Base-by-base conservation (phyloP, 2,113 vertebrate species). In the Pterocles burchelli region DNA sequence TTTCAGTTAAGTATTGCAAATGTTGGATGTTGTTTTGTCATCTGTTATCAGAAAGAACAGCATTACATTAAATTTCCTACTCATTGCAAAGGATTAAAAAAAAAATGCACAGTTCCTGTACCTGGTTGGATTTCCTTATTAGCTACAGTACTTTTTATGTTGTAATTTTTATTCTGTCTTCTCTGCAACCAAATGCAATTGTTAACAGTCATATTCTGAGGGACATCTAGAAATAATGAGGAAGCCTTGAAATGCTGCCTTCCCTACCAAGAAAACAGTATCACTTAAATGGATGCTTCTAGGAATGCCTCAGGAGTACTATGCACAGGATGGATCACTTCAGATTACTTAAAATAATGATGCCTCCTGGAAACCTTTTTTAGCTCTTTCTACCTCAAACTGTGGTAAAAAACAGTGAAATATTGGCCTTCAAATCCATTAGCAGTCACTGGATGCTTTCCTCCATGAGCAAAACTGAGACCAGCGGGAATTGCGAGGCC, bases 1-100 rank as follows among this genome's bases (percentile, higher is more conserved):
- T 96, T 97, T 93, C 71, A 89, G 41, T 65, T 74, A 96, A 96
- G 54, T 88, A 79, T 62, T 73, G 43, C 17, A 85, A 84, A 48
- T 91, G 58, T 2, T 79, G 92, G 46, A 13, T 77, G 61, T 38
- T 93, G 25, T 86, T 92, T 95, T 82, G 33, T 61, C 80, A 89
- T 75, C 62, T 80, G 29, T 94, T 88, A 78, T 72, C 36, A 80
- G 49, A 61, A 73, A 81, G 26, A 97, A 70, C 19, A 91, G 77
- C 41, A 96, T n/a, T 84, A 34, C 72, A n/a, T 48, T 72, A 79
- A 89, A 88, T 48, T 58, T 92, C 51, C 33, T 81, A 57, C 49
- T 88, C 1, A 3, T 55, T 88, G 71, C 41, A 84, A 80, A 80
- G 34, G 28, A 90, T 34, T 93, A 49, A 22, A 49, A 84, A 46